Evolutionary conservation across 2,113 vertebrate species (phyloP).

Genomic region (Phylloscopus whistleri): DNA sequence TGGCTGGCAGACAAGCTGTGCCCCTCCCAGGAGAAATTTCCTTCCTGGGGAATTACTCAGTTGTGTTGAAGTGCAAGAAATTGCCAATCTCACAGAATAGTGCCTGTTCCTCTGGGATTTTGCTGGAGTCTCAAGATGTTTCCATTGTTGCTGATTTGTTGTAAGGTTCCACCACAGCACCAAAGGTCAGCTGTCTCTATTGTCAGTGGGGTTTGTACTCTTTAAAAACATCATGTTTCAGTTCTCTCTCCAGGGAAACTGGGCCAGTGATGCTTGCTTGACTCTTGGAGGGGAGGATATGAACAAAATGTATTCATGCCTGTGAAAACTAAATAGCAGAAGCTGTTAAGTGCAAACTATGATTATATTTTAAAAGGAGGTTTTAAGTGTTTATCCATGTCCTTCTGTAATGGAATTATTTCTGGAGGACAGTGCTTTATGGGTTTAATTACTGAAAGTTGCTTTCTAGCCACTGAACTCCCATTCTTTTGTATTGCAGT

Average conservation of each 20-base stretch:
- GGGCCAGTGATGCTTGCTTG: neutral
- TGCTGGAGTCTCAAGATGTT: neutral
- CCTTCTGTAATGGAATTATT: constrained; percentile 52
- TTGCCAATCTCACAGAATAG: neutral
- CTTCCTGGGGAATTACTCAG: neutral
- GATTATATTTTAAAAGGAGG: constrained; percentile 24
- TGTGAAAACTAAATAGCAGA: constrained; percentile 36
- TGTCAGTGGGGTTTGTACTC: neutral
- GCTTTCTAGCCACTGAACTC: constrained; percentile 45
- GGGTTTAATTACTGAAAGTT: constrained; percentile 51
- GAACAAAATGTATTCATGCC: neutral
- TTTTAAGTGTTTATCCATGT: constrained; percentile 31
- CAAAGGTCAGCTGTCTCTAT: neutral
- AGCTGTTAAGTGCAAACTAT: neutral
- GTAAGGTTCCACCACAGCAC: neutral
- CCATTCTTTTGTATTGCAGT: constrained; percentile 77
- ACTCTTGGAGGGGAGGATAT: neutral
- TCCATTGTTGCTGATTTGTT: neutral
- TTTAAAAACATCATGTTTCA: neutral
- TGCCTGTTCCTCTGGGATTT: neutral
- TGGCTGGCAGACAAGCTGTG: neutral
- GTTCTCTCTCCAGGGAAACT: neutral
- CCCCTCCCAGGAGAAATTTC: neutral
- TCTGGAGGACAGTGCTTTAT: constrained; percentile 49
- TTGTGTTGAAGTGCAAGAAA: neutral